These are phyloP conservation scores for Pammene aurita DNA, from an alignment of 2,888 invertebrate species.

Conservation along the genomic window DNA sequence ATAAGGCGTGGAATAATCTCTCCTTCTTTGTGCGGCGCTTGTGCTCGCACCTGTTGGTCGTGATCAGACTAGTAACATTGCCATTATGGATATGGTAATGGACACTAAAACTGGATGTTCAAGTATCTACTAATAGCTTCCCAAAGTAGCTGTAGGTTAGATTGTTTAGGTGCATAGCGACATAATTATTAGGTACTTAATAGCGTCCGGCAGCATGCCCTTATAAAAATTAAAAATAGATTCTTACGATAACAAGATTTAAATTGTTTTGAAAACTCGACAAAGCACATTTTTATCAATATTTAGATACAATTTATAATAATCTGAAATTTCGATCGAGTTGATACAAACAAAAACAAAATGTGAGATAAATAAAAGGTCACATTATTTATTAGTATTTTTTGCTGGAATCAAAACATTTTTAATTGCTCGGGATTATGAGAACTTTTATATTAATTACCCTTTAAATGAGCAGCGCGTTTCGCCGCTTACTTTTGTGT, in stretches of 20 bases:
- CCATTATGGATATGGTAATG: conserved; percentile 29
- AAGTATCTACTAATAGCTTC: neutral
- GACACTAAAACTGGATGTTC: conserved; percentile 21
- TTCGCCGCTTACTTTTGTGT: conserved; percentile 58
- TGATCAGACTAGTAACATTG: conserved; percentile 38
- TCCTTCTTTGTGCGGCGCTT: conserved; percentile 33
- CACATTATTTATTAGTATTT: conserved; percentile 59
- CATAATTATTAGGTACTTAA: too few relatives aligned
- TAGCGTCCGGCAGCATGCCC: too few relatives aligned
- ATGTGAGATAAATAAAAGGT: conserved; percentile 53
- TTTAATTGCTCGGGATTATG: conserved; percentile 76
- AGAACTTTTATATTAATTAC: conserved; percentile 79
- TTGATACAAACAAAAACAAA: conserved; percentile 33
- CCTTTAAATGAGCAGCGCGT: conserved; percentile 74
- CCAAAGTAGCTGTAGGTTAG: neutral
- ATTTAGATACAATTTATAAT: neutral
- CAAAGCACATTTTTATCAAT: too few relatives aligned
- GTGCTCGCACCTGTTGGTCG: conserved; percentile 40
- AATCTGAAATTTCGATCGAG: neutral
- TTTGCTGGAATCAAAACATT: conserved; percentile 54
- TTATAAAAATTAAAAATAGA: too few relatives aligned
- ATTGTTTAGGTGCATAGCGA: too few relatives aligned
- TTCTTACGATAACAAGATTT: too few relatives aligned
- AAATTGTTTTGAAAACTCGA: too few relatives aligned
- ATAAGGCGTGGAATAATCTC: conserved; percentile 36